Percentiles rank a stretch among this genome's conserved stretches.
Conservation (phyloP, 2,797 vertebrate species). For the Pseudotriccus pelzelni region DNA sequence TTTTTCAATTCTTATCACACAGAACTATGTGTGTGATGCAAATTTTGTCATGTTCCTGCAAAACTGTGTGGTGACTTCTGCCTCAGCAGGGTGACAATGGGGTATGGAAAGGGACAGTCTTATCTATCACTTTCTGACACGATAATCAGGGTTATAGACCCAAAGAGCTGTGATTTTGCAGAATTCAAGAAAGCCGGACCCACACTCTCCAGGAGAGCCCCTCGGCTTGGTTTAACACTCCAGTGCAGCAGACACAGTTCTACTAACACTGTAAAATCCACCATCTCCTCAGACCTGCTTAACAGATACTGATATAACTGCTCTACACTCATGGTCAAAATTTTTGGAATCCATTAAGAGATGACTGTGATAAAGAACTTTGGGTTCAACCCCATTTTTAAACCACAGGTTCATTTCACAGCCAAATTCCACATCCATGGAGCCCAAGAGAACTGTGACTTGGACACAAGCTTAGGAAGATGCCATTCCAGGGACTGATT, state of each 20-base stretch:
- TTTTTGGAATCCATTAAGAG: neutral
- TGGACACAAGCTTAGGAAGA: neutral
- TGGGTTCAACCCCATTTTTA: neutral
- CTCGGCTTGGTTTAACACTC: neutral
- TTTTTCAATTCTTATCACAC: neutral
- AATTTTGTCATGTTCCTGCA: neutral
- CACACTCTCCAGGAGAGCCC: neutral
- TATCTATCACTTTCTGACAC: neutral
- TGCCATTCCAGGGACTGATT: neutral
- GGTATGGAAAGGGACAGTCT: neutral
- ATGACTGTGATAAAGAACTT: neutral
- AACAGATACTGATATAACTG: neutral
- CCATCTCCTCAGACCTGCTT: neutral
- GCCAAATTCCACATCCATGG: neutral
- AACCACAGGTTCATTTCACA: neutral
- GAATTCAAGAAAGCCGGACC: neutral
- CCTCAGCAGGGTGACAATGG: neutral
- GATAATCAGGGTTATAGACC: fast-evolving
- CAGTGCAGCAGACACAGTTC: neutral
- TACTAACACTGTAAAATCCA: neutral
- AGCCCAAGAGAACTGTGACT: neutral
- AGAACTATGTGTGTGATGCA: neutral
- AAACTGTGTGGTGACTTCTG: neutral
- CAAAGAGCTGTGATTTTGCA: neutral
- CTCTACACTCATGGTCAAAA: neutral